A percentile compares a stretch with the other conserved stretches of the same genome.
Evolutionary conservation across 1,140 invertebrate species (phyloP).

Genomic region (Diorhabda sublineata): DNA sequence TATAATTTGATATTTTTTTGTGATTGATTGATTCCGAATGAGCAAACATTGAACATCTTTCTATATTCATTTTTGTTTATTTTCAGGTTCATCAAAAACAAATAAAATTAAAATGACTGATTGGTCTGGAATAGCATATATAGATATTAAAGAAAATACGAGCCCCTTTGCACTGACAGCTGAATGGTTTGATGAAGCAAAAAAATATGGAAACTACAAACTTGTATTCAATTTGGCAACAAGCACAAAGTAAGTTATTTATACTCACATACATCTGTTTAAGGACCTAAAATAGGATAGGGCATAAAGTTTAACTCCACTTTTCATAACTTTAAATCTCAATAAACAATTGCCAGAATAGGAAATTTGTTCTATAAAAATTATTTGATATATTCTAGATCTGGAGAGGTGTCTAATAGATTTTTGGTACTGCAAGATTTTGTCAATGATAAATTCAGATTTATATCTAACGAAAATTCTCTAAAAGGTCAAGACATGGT

Average conservation of each 20-base stretch:
- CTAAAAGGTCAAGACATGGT: constrained; percentile 51
- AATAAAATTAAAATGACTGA: neutral
- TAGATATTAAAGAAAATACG: neutral
- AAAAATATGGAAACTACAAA: constrained; percentile 1
- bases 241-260: constrained; percentile 15
- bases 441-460: constrained; percentile 51
- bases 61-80: no score
- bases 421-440: constrained; percentile 48
- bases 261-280: constrained; percentile 24
- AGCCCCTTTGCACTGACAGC: neutral
- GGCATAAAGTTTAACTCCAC: constrained; percentile 40
- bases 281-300: constrained; percentile 40
- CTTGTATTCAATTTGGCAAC: constrained; percentile 5
- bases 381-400: constrained; percentile 39
- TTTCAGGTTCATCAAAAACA: no score
- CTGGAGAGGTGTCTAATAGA: constrained; percentile 48
- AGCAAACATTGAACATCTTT: no score
- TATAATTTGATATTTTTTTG: no score
- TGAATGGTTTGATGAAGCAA: constrained; percentile 10
- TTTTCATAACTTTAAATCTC: constrained; percentile 18
- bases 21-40: no score
- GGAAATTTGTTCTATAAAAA: neutral
- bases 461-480: constrained; percentile 51
- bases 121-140: constrained; percentile 1
- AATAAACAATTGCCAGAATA: no score